These are phyloP conservation scores for Etheostoma perlongum DNA, from an alignment of 2,797 vertebrate species.

Conservation along the genomic window DNA sequence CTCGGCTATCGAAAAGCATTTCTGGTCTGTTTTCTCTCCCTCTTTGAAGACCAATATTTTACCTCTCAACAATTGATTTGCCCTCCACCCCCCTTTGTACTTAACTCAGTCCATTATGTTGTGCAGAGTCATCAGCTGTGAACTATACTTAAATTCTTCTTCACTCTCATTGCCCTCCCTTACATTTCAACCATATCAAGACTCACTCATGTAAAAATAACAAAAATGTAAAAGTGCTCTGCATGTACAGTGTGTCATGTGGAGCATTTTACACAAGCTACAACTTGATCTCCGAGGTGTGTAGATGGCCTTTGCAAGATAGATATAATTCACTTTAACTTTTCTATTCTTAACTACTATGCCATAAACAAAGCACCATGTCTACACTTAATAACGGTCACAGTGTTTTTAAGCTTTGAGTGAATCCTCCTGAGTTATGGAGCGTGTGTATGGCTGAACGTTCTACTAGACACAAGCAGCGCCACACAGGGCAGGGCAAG, in stretches of 20 bases:
- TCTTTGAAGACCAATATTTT: constrained; percentile 60
- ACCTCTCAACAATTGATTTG: constrained; percentile 73
- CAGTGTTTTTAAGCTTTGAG: constrained; percentile 18
- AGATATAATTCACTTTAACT: not conserved
- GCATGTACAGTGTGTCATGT: not conserved
- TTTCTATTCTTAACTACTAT: constrained; percentile 23
- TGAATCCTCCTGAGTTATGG: constrained; percentile 43
- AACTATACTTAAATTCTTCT: constrained; percentile 42
- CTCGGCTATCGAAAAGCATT: constrained; percentile 47
- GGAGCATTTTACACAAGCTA: not conserved
- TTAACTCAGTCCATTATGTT: constrained; percentile 75
- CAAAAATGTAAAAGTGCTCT: not conserved
- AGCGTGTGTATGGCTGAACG: constrained; percentile 14
- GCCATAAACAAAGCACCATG: constrained; percentile 30
- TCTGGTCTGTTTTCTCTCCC: constrained; percentile 41
- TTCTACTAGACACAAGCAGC: constrained; percentile 59
- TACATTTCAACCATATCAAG: constrained; percentile 7
- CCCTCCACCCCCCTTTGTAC: constrained; percentile 48
- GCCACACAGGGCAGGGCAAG: constrained; percentile 63
- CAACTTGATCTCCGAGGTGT: not conserved
- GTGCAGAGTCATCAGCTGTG: constrained; percentile 76
- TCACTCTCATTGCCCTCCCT: constrained; percentile 21
- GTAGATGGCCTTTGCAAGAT: not conserved
- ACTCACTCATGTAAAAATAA: not conserved
- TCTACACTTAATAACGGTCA: constrained; percentile 23